These are phyloP conservation scores for Rhinoderma darwinii DNA, from an alignment of 2,113 vertebrate genomes.

Conservation along the genomic window DNA sequence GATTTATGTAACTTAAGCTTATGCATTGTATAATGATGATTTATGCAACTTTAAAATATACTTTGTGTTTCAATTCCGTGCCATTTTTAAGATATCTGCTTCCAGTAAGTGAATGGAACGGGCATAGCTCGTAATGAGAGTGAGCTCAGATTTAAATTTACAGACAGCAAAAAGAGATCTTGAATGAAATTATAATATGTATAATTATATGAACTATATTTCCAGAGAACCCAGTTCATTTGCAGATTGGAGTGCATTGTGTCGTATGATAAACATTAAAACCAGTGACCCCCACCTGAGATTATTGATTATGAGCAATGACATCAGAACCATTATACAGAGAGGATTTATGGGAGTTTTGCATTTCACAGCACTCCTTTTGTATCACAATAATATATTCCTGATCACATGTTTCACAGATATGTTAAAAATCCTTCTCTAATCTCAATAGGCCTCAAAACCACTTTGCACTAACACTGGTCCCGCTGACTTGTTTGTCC, in stretches of 20 bases:
- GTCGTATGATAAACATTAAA: not conserved
- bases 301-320: too few species aligned
- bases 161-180: not conserved
- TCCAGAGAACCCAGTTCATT: not conserved
- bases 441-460: not conserved
- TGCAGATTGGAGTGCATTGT: not conserved
- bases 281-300: not conserved
- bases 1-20: too few species aligned
- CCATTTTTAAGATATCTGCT: too few species aligned
- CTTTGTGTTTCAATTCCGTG: too few species aligned
- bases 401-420: not conserved
- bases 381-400: not conserved
- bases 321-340: not conserved
- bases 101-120: too few species aligned
- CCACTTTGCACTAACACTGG: not conserved
- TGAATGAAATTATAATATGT: not conserved
- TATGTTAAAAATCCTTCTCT: not conserved
- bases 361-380: too few species aligned
- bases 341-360: too few species aligned
- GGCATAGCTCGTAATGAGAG: too few species aligned
- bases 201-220: too few species aligned
- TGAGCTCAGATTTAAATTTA: not conserved
- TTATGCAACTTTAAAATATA: too few species aligned
- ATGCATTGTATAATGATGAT: too few species aligned
- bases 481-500: slow-evolving; percentile 62